Conservation (phyloP, 2,797 vertebrate genomes). For the Oreonectes daqikongensis region DNA sequence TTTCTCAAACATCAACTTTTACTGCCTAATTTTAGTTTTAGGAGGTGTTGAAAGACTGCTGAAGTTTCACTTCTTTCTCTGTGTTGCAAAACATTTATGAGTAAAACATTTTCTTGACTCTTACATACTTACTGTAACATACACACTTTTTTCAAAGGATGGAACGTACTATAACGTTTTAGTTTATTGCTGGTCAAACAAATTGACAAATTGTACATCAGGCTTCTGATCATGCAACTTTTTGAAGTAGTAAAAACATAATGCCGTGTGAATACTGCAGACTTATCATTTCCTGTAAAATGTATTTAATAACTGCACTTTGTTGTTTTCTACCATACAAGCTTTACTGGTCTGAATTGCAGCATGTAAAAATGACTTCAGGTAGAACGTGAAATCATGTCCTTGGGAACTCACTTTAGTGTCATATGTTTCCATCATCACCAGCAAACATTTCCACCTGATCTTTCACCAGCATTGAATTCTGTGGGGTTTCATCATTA, state of each 20-base stretch:
- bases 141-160: too few species aligned
- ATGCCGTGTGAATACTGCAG: not conserved
- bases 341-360: not conserved
- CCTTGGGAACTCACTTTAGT: not conserved
- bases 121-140: too few species aligned
- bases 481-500: not conserved
- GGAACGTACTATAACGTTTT: not conserved
- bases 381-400: not conserved
- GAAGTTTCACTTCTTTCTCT: not conserved
- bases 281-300: not conserved
- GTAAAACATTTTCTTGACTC: not conserved
- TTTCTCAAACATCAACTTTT: not conserved
- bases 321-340: not conserved
- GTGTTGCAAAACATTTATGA: not conserved
- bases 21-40: not conserved
- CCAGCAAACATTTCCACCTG: not conserved
- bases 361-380: not conserved
- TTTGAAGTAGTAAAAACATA: not conserved
- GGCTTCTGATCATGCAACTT: too few species aligned
- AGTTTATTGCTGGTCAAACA: not conserved
- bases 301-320: not conserved
- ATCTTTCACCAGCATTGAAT: not conserved
- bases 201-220: not conserved
- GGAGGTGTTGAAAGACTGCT: not conserved
- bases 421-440: conserved; percentile 2